Evolutionary conservation across 2,888 invertebrate genomes (phyloP).

Genomic region (Pristionchus mayeri): DNA sequence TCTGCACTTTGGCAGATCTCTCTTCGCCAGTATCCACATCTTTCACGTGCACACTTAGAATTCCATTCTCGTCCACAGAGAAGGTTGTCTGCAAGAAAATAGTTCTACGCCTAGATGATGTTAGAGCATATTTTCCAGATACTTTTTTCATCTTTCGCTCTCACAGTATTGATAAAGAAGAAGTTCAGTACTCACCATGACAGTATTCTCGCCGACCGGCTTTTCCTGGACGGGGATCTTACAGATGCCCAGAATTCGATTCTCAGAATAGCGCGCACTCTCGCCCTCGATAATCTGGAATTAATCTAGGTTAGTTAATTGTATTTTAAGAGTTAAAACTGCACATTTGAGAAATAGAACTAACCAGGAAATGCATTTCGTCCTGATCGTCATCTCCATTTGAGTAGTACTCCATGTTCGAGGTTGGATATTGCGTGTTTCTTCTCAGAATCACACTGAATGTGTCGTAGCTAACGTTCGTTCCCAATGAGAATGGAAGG

Average conservation of each 20-base stretch:
- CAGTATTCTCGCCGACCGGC: neutral
- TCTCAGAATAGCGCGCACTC: neutral
- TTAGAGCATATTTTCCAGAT: too few relatives aligned
- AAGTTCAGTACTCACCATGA: neutral
- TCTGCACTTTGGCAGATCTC: neutral
- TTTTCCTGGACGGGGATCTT: neutral
- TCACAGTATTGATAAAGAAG: too few relatives aligned
- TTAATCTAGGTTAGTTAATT: too few relatives aligned
- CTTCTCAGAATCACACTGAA: neutral
- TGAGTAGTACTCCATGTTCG: neutral
- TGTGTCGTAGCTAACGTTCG: neutral
- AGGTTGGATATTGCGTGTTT: conserved; percentile 2
- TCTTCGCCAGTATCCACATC: neutral
- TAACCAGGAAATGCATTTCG: neutral
- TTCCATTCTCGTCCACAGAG: conserved; percentile 11
- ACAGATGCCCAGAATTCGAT: neutral
- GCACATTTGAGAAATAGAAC: neutral
- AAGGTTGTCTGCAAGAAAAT: neutral
- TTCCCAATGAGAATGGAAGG: neutral
- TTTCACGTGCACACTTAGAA: neutral
- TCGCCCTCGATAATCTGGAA: neutral
- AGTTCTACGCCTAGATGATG: too few relatives aligned
- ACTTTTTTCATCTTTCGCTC: too few relatives aligned
- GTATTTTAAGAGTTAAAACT: too few relatives aligned
- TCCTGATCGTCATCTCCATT: neutral